Evolutionary conservation across 2,797 vertebrate genomes (phyloP).

Genomic region (Lagodon rhomboides): DNA sequence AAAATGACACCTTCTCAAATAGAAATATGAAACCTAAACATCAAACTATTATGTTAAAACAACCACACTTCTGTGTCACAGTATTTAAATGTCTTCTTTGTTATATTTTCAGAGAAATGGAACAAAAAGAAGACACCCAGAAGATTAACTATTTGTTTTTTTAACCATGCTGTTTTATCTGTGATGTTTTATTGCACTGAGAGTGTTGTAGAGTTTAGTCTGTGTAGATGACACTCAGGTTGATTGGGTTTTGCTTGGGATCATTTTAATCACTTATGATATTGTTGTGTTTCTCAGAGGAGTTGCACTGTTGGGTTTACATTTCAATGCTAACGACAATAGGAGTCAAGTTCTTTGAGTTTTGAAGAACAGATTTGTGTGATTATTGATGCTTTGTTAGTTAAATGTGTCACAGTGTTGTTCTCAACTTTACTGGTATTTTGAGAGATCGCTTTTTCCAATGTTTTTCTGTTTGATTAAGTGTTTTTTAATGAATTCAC

Average conservation of each 20-base stretch:
- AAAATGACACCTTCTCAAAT: neutral
- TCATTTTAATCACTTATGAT: neutral
- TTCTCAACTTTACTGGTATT: neutral
- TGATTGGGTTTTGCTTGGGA: neutral
- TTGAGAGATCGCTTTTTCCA: conserved; percentile 1
- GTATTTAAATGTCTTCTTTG: conserved; percentile 2
- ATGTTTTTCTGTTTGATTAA: neutral
- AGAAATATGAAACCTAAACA: neutral
- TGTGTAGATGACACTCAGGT: neutral
- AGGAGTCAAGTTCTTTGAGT: neutral
- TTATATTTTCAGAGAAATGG: conserved; percentile 33
- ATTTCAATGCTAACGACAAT: neutral
- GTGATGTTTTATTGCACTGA: conserved; percentile 51
- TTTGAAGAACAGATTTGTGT: neutral
- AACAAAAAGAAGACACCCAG: neutral
- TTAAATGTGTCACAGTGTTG: neutral
- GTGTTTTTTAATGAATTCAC: neutral
- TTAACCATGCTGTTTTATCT: conserved; percentile 19
- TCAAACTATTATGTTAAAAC: neutral
- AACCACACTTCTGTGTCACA: neutral
- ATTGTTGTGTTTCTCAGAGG: neutral
- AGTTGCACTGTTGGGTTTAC: neutral
- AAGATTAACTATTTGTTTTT: neutral
- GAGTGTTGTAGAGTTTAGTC: neutral
- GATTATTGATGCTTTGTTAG: neutral